Percentiles rank a stretch among this genome's conserved stretches.
phyloP scores from a whole-genome alignment of 2,888 invertebrate species.

The Drosophila macrospina region DNA sequence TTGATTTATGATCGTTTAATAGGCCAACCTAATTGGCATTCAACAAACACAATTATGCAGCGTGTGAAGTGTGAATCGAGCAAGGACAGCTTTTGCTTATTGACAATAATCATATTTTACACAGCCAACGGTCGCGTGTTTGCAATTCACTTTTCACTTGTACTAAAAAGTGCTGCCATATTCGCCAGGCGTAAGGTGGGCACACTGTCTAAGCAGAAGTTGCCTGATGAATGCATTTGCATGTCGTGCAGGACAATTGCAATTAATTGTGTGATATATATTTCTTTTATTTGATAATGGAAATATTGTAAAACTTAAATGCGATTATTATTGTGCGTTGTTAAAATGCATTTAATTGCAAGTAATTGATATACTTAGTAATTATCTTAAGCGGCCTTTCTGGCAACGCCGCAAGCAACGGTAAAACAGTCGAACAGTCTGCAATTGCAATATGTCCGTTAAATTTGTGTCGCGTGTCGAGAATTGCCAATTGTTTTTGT shows the following conservation, averaged over 20 bases:
- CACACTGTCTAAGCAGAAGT: neutral
- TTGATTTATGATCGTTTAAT: constrained; percentile 69
- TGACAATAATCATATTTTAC: neutral
- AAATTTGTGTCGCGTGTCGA: constrained; percentile 49
- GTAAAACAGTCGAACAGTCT: too few relatives aligned
- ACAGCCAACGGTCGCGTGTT: neutral
- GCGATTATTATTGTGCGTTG: too few relatives aligned
- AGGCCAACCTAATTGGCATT: constrained; percentile 38
- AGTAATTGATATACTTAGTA: neutral
- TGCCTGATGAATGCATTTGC: neutral
- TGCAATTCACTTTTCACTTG: neutral
- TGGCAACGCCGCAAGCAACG: neutral
- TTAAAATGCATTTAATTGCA: neutral
- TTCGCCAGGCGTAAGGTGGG: neutral
- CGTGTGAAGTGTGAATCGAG: neutral
- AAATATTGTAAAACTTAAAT: too few relatives aligned
- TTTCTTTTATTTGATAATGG: too few relatives aligned
- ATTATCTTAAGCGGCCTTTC: neutral
- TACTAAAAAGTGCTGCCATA: constrained; percentile 4
- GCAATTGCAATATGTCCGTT: neutral
- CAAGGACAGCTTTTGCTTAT: neutral
- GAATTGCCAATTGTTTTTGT: constrained; percentile 44
- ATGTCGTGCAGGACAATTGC: too few relatives aligned
- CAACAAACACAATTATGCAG: neutral
- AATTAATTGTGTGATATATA: too few relatives aligned